These are phyloP conservation scores for Pyrrhia umbra DNA, from an alignment of 2,888 invertebrate species.

Conservation along the genomic window DNA sequence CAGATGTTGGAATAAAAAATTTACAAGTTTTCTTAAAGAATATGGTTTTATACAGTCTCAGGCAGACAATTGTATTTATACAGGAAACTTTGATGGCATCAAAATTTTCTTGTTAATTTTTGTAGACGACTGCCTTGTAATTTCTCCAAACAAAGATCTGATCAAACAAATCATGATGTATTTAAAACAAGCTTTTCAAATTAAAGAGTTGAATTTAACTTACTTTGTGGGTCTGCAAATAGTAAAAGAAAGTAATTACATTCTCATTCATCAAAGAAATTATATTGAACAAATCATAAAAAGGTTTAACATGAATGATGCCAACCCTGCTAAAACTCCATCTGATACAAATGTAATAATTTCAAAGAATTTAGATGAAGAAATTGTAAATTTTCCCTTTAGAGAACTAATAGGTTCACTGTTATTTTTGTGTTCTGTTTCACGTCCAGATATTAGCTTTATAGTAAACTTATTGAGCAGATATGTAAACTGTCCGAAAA, in stretches of 20 bases:
- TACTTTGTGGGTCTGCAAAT: not conserved
- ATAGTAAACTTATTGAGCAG: slow-evolving; percentile 19
- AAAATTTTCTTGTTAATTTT: slow-evolving; percentile 3
- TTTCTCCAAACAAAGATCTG: not conserved
- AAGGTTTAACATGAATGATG: not conserved
- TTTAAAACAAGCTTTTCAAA: not conserved
- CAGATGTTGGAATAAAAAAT: slow-evolving; percentile 8
- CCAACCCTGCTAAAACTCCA: not conserved
- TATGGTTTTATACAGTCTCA: slow-evolving; percentile 1
- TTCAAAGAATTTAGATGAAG: slow-evolving; percentile 34
- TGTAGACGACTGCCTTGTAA: not conserved
- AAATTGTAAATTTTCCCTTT: slow-evolving; percentile 33
- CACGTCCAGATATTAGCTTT: slow-evolving; percentile 25
- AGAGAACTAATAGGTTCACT: slow-evolving; percentile 15
- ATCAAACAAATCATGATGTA: not conserved
- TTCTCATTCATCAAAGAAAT: not conserved
- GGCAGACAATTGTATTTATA: slow-evolving; percentile 7
- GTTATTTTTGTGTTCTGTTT: slow-evolving; percentile 7
- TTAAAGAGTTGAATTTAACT: not conserved
- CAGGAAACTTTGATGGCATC: not conserved
- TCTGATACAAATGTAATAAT: not conserved
- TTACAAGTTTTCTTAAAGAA: not conserved
- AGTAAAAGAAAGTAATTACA: not conserved
- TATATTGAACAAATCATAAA: not conserved
- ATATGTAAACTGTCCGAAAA: slow-evolving; percentile 16